Conservation (phyloP, 2,888 invertebrate species). For the Dolichomitus sp. region DNA sequence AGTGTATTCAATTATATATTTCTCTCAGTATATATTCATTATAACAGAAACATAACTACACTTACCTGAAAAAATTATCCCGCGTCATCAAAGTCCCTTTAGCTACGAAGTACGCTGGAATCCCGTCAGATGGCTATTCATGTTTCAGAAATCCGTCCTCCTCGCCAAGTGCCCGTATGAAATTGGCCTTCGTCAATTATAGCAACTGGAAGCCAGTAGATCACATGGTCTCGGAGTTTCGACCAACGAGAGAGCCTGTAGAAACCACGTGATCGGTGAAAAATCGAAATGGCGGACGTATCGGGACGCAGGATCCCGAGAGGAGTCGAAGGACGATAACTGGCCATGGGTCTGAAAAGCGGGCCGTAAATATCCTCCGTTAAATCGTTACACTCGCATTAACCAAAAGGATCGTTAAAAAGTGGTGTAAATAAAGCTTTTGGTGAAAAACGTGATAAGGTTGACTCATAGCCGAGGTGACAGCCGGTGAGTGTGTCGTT, state of each 20-base stretch:
- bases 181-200: not conserved
- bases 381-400: not conserved
- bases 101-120: not conserved
- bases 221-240: conserved; percentile 70
- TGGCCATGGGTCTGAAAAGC: conserved; percentile 74
- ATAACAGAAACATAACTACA: not conserved
- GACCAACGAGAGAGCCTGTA: conserved; percentile 66
- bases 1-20: too few relatives aligned
- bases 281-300: conserved; percentile 85
- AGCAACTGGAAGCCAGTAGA: conserved; percentile 10
- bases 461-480: conserved; percentile 63
- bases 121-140: conserved; percentile 9
- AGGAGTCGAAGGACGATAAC: conserved; percentile 83
- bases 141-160: not conserved
- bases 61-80: not conserved
- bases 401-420: not conserved
- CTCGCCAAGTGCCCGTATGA: not conserved
- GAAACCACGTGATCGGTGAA: conserved; percentile 80
- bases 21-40: too few relatives aligned
- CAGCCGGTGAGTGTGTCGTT: conserved; percentile 69
- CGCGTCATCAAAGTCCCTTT: not conserved
- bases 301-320: conserved; percentile 83
- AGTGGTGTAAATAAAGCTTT: conserved; percentile 10
- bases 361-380: conserved; percentile 15
- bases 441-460: conserved; percentile 6